Percentiles rank a stretch among this genome's conserved stretches.
phyloP scores from a whole-genome alignment of 2,113 vertebrate genomes.

The Phylloscopus whistleri region DNA sequence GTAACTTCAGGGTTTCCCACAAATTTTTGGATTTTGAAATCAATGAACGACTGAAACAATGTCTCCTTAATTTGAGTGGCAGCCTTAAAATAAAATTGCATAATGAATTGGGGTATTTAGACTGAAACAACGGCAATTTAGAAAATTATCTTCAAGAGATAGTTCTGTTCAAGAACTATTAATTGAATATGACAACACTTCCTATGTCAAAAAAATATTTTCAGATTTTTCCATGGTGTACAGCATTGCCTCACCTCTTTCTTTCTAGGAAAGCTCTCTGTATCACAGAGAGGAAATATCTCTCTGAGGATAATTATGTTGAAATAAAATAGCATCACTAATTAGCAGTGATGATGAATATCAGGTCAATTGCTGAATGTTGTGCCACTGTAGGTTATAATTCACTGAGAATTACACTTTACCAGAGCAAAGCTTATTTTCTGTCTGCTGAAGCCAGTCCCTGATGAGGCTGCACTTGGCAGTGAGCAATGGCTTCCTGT shows the following conservation, averaged over 20 bases:
- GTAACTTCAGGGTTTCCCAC: neutral
- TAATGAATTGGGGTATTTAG: neutral
- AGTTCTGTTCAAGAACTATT: neutral
- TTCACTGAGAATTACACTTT: neutral
- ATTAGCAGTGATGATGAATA: neutral
- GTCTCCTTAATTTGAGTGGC: neutral
- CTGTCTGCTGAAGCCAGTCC: neutral
- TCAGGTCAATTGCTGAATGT: constrained; percentile 6
- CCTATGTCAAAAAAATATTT: neutral
- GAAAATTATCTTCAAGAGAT: neutral
- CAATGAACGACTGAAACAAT: neutral
- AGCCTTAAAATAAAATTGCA: neutral
- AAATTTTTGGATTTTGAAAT: neutral
- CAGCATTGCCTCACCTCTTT: neutral
- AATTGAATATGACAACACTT: neutral
- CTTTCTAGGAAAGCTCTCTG: constrained; percentile 32
- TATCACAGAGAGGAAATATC: neutral
- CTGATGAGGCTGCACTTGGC: neutral
- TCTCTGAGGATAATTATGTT: constrained; percentile 32
- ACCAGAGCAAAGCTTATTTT: neutral
- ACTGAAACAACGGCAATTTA: neutral
- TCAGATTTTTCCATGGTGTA: neutral
- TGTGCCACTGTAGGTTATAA: neutral
- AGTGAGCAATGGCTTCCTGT: neutral
- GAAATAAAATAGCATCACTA: constrained; percentile 14